Base-by-base conservation (phyloP, 2,888 invertebrate species). In the Deilephila porcellus region DNA sequence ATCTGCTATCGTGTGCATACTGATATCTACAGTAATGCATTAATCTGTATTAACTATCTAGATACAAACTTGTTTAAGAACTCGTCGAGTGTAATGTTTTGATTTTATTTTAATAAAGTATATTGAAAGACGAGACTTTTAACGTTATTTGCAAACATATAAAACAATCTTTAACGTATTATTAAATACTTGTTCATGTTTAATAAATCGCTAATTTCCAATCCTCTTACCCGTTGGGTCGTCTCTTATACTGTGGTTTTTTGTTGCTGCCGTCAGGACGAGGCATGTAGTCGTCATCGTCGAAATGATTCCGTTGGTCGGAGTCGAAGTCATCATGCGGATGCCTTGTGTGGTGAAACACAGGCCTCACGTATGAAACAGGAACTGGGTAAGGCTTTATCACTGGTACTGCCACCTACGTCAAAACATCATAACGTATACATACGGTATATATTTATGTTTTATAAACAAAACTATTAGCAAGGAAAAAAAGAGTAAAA, bases 341-440 rank as follows among this genome's bases (percentile, higher is more conserved):
- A 4, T 85, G 87, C 76, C 88, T 88, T 32, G 92, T 87, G 80
- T 94, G 93, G 79, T 94, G 94, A 83, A 93, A 93, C 73, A 96
- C 93, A 1, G 96, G 96, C 80, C 95, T 93, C 60, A 96, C 88
- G 76, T 97, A 95, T 60, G 96, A 97, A 60, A 97, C 95, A 79
- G 96, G 96, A 2, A 97, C 96, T 37, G 97, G 97, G 84, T 96
- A 96, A 5, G 97, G 97, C 85, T 97, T 96, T 72, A 97, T 96
- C 67, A 97, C 96, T 80, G 97, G 96, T 4, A 97, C 96, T 85
- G 96, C 95, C 74, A 97, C 96, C 95, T 95, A 82, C 19, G 2
- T 63, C 3, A 20, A 11, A 63, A 63, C n/a, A 25, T 4, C 2
- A 67, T 52, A 20, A 77, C 74, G 25, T 63, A 72, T 63, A 29